Evolutionary conservation across 2,113 vertebrate genomes (phyloP).

Genomic region (Gobiocypris rarus): DNA sequence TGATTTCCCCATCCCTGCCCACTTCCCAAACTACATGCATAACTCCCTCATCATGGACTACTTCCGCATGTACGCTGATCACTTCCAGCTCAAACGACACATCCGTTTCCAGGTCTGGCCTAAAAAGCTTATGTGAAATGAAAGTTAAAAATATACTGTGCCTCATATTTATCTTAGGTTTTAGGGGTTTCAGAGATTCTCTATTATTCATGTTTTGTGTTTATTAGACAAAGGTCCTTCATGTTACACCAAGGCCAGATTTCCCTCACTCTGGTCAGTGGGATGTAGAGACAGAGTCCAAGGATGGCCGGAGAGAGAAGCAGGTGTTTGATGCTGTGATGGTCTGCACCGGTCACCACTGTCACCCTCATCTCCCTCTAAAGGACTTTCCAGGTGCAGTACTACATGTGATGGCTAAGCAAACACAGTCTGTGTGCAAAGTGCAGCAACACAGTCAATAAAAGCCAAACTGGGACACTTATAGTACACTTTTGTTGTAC

Average conservation of each 20-base stretch:
- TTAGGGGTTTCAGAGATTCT: neutral
- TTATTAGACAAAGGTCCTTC: conserved; percentile 82
- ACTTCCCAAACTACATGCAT: conserved; percentile 94
- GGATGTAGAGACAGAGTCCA: conserved; percentile 82
- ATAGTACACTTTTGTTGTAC: conserved; percentile 9
- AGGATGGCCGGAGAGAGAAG: conserved; percentile 63
- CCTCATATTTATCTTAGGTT: neutral
- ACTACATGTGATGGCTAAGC: neutral
- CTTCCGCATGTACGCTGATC: conserved; percentile 83
- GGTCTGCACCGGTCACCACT: conserved; percentile 86
- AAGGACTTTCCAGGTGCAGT: conserved; percentile 86
- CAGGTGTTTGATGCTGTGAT: conserved; percentile 88
- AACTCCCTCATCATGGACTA: conserved; percentile 87
- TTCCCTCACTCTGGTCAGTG: conserved; percentile 86
- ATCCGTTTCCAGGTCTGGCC: conserved; percentile 82
- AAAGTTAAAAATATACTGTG: neutral
- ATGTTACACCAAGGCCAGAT: conserved; percentile 75
- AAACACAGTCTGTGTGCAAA: neutral
- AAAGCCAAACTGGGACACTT: neutral
- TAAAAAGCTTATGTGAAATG: neutral
- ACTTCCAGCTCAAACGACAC: conserved; percentile 82
- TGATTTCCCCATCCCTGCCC: conserved; percentile 84
- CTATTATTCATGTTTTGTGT: neutral
- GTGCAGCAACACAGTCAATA: conserved; percentile 18
- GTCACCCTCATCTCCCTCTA: conserved; percentile 79